These are phyloP conservation scores for Dolomedes plantarius DNA, from an alignment of 2,888 invertebrate genomes.

Conservation along the genomic window DNA sequence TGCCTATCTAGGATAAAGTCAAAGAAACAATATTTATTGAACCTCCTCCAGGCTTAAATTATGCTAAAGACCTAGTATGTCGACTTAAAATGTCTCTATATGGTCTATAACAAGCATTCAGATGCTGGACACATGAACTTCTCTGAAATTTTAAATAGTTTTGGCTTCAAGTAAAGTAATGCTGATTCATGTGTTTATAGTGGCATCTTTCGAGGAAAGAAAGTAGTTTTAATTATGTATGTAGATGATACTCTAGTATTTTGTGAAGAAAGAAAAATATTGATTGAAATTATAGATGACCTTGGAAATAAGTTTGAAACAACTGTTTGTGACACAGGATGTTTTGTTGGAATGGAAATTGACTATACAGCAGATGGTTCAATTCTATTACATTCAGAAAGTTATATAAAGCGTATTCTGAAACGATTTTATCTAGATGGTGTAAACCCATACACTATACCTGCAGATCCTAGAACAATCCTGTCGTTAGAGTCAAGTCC, in stretches of 20 bases:
- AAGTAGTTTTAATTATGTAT: background rate
- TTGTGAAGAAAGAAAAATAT: background rate
- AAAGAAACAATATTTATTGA: conserved; percentile 50
- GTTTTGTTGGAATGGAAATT: background rate
- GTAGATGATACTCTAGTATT: background rate
- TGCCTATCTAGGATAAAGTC: conserved; percentile 71
- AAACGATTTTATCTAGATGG: conserved; percentile 20
- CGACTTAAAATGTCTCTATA: too few species aligned
- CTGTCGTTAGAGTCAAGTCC: conserved; percentile 6
- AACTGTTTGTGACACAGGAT: background rate
- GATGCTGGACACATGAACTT: too few species aligned
- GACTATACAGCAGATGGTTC: background rate
- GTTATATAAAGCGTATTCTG: background rate
- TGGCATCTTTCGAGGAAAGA: background rate
- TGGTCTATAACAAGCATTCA: too few species aligned
- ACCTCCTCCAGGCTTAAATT: background rate
- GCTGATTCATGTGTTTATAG: background rate
- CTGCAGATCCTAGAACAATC: background rate
- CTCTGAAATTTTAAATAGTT: too few species aligned
- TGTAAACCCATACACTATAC: background rate
- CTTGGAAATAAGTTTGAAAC: background rate
- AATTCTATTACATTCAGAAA: background rate
- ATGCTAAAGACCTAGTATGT: too few species aligned
- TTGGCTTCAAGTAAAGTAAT: too few species aligned
- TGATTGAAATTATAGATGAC: background rate